A percentile compares a stretch with the other conserved stretches of the same genome.
Evolutionary conservation across 2,888 invertebrate species (phyloP).

Genomic region (Cataglyphis cursor): DNA sequence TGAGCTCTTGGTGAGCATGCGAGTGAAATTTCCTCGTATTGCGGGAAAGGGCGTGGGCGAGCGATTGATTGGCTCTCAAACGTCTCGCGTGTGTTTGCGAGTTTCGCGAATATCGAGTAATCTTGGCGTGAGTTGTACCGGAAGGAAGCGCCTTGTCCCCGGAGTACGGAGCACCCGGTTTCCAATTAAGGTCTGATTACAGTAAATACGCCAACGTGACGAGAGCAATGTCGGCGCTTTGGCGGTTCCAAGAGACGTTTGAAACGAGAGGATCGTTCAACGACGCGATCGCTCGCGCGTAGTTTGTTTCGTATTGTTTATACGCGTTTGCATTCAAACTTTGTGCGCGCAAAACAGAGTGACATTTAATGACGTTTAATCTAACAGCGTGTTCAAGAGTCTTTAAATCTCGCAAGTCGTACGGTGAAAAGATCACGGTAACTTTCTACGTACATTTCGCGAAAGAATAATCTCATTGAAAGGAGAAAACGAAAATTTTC

Average conservation of each 20-base stretch:
- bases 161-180: constrained; percentile 54
- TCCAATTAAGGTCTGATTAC: constrained; percentile 74
- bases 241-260: neutral
- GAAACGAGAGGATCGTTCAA: constrained; percentile 16
- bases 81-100: constrained; percentile 46
- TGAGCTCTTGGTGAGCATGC: neutral
- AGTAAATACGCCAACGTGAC: constrained; percentile 65
- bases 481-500: neutral
- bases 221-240: constrained; percentile 26
- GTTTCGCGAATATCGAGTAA: constrained; percentile 50
- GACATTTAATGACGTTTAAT: neutral
- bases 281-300: neutral
- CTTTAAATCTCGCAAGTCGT: neutral
- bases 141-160: constrained; percentile 48
- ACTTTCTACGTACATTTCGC: neutral
- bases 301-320: constrained; percentile 33
- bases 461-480: neutral
- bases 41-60: neutral
- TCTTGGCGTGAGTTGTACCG: constrained; percentile 60
- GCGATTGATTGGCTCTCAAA: constrained; percentile 49
- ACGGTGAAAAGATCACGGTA: neutral
- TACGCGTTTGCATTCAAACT: neutral
- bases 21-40: constrained; percentile 12
- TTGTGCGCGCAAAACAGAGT: neutral
- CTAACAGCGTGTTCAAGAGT: neutral